Base-by-base conservation (phyloP, 2,113 vertebrate genomes). In the Trematomus loennbergii region DNA sequence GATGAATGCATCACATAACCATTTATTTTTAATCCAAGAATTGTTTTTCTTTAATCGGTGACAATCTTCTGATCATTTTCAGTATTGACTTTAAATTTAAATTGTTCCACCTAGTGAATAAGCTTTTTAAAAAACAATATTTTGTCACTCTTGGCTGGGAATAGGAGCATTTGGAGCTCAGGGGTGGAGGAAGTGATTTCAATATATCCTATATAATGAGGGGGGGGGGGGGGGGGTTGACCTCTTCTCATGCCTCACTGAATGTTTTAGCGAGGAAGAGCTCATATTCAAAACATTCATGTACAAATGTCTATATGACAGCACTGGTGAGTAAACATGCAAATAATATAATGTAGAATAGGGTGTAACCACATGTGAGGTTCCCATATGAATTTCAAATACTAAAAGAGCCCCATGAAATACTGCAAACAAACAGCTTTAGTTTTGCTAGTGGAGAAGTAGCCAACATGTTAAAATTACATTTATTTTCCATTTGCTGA, bases 181-280 rank as follows among this genome's bases (percentile, higher is more conserved):
- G 4, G 18, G 66, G 12, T 1, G 15, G 22, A 15, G 20, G 2
- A 62, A 40, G n/a, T 36, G 33, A 67, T 72, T 78, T 72, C 48
- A 55, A 78, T 72, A 61, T 16, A 54, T 33, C 46, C 15, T 15
- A 72, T 45, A 43, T 40, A 40, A 65, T 58, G 57, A 76, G 20
- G 17, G 9, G 53, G 4, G 25, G 25, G 2, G 25, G 25, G 25
- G 5, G 57, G 9, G 48, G 36, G 40, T 40, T 49, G 40, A 59
- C 71, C 48, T 62, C 12, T 8, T 12, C 10, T 54, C n/a, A 54
- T 3, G 18, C 48, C 46, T 52, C 0, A 4, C 3, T 57, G 12
- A 52, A 12, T 61, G 55, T 63, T 75, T 62, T 49, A 49, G 6
- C 0, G n/a, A 59, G 45, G 53, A 64, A 49, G 25, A 59, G 33